These are phyloP conservation scores for Burhinus oedicnemus DNA, from an alignment of 2,113 vertebrate species.

Conservation along the genomic window DNA sequence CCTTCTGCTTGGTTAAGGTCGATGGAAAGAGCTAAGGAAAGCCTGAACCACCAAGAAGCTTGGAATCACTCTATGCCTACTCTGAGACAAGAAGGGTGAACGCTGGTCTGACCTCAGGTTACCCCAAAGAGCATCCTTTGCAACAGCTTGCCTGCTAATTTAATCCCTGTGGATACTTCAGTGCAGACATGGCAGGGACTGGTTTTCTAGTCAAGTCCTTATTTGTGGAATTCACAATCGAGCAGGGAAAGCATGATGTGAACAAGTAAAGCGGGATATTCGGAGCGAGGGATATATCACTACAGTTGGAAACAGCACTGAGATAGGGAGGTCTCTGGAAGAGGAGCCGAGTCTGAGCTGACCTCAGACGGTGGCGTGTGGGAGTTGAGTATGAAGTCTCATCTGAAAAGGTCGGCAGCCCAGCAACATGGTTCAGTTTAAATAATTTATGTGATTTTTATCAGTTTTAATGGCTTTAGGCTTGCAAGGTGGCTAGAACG, in stretches of 20 bases:
- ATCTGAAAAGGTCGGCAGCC: conserved; percentile 29
- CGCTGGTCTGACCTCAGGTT: neutral
- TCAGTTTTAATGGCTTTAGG: conserved; percentile 33
- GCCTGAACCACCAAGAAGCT: neutral
- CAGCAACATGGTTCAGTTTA: conserved; percentile 22
- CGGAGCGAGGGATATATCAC: neutral
- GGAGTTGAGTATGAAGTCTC: conserved; percentile 1
- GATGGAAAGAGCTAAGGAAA: neutral
- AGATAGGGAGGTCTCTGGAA: conserved; percentile 3
- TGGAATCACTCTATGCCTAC: neutral
- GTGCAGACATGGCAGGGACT: neutral
- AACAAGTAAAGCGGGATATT: neutral
- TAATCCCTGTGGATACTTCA: neutral
- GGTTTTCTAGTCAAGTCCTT: neutral
- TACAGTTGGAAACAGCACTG: neutral
- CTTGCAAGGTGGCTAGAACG: conserved; percentile 26
- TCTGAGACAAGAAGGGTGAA: rapidly evolving
- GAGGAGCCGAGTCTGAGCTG: neutral
- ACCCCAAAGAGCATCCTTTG: neutral
- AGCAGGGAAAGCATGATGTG: neutral
- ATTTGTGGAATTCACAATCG: neutral
- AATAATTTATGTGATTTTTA: conserved; percentile 58
- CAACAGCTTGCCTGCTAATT: conserved; percentile 26
- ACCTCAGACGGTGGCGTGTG: neutral
- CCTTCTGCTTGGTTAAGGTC: neutral